Evolutionary conservation across 2,888 invertebrate species (phyloP).

Genomic region (Cosmopolites sordidus): DNA sequence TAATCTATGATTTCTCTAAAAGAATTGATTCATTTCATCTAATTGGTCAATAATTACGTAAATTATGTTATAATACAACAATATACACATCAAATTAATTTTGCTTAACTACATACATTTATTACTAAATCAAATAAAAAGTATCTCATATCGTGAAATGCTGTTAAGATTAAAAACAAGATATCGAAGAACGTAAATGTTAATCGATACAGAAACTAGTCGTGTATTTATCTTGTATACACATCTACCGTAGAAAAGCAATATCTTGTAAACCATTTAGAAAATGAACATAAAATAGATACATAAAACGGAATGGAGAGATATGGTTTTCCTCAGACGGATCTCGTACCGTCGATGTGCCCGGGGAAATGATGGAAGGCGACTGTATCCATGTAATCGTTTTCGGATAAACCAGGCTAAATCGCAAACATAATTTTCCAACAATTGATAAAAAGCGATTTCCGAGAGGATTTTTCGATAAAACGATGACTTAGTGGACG

Average conservation of each 20-base stretch:
- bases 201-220: too few relatives aligned
- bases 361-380: slow-evolving; percentile 20
- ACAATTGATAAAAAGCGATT: slow-evolving; percentile 17
- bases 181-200: too few relatives aligned
- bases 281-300: slow-evolving; percentile 24
- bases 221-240: neutral
- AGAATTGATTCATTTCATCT: too few relatives aligned
- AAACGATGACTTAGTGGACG: too few relatives aligned
- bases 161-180: too few relatives aligned
- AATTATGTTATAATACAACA: too few relatives aligned
- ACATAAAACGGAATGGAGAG: slow-evolving; percentile 19
- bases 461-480: neutral
- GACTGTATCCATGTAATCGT: slow-evolving; percentile 20
- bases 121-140: too few relatives aligned
- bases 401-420: slow-evolving; percentile 20
- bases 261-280: slow-evolving; percentile 10
- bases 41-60: too few relatives aligned
- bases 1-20: too few relatives aligned
- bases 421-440: slow-evolving; percentile 20
- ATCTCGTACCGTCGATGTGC: slow-evolving; percentile 18
- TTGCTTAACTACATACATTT: too few relatives aligned
- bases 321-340: slow-evolving; percentile 17
- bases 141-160: too few relatives aligned
- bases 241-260: neutral
- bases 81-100: too few relatives aligned